Conservation (phyloP, 2,797 vertebrate genomes). For the Esox masquinongy region DNA sequence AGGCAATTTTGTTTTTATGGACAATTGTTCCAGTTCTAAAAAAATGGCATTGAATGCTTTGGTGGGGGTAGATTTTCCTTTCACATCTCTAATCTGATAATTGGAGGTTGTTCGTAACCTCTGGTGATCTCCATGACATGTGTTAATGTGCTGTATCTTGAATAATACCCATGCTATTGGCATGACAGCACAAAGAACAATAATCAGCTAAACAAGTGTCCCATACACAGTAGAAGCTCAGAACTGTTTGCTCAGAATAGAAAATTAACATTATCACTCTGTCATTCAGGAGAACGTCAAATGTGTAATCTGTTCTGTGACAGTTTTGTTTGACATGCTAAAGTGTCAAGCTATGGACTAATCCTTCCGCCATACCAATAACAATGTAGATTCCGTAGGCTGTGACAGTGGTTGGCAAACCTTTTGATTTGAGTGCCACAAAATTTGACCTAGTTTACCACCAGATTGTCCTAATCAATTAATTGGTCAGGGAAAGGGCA, state of each 20-base stretch:
- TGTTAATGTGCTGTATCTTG: neutral
- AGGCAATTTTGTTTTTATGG: neutral
- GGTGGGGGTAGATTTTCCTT: neutral
- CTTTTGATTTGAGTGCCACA: too few relatives aligned
- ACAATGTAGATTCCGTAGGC: neutral
- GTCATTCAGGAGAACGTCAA: neutral
- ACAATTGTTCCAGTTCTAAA: neutral
- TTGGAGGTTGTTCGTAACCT: neutral
- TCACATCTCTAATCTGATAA: conserved; percentile 15
- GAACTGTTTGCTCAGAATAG: neutral
- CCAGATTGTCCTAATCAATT: too few relatives aligned
- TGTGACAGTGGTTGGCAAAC: neutral
- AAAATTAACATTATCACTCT: neutral
- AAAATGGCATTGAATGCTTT: neutral
- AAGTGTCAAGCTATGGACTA: neutral
- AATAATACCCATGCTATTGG: neutral
- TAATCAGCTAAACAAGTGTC: neutral
- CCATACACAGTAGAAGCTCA: neutral
- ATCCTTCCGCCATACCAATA: neutral
- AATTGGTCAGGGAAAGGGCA: too few relatives aligned
- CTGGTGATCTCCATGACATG: neutral
- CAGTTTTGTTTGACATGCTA: neutral
- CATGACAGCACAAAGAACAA: conserved; percentile 4
- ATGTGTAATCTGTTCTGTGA: neutral
- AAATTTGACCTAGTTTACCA: too few relatives aligned